Base-by-base conservation (phyloP, 1,140 invertebrate genomes). In the Ceratosolen solmsi region DNA sequence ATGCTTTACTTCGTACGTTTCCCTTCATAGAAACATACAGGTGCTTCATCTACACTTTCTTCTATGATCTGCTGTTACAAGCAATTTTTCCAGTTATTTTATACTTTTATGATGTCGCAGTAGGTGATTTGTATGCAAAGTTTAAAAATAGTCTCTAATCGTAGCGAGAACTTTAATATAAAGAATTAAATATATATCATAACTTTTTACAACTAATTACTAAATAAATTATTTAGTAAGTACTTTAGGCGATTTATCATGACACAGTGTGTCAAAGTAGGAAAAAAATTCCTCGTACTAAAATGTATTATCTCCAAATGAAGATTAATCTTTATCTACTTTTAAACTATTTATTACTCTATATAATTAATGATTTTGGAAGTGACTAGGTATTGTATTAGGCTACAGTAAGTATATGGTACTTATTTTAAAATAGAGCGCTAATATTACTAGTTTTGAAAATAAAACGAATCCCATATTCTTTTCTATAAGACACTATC, bases 351-450 rank as follows among this genome's bases (percentile, higher is more conserved):
- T 30, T 60, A 60, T 60, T 27, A 25, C 11, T 60, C 4, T 22
- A 60, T 60, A 27, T n/a, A 25, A 25, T 22, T 25, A 30, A 60
- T n/a, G 58, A 60, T 60, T 60, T 60, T 27, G 25, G 58, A 60
- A 60, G 58, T 27, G n/a, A 60, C 8, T 27, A 11, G 58, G 25
- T 13, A 60, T 9, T 60, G 58, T 60, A 60, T 60, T 60, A 60
- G 58, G 3, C n/a, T 60, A 60, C 25, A 7, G 58, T 30, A 60
- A 60, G n/a, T 60, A 11, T 60, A 30, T 0, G 25, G 58, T 30
- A 60, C n/a, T 60, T 60, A 60, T 60, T 60, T 25, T 60, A 25
- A 60, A 60, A 60, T 60, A 60, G n/a, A 60, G n/a, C 58, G 58
- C 27, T 60, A 60, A 60, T 25, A 60, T 60, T n/a, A 30, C 58